Percentiles rank a stretch among this genome's conserved stretches.
phyloP scores from a whole-genome alignment of 1,140 invertebrate species.

The Lasioglossum albipes region DNA sequence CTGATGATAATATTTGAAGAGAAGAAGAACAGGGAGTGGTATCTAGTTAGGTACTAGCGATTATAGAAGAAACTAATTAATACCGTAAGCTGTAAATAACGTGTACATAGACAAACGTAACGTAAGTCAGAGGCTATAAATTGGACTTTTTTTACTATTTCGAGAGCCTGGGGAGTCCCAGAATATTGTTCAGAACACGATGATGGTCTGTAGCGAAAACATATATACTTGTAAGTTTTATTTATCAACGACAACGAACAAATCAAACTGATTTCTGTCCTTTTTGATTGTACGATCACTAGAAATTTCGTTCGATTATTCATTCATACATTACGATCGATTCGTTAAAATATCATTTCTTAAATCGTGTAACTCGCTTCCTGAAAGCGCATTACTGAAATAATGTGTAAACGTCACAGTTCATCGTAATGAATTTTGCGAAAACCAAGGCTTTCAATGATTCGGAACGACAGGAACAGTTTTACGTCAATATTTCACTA shows the following conservation, averaged over 20 bases:
- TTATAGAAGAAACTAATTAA: slow-evolving; percentile 37
- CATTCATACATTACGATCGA: not conserved
- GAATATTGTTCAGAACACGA: not conserved
- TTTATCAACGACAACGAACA: slow-evolving; percentile 38
- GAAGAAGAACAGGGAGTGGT: not conserved
- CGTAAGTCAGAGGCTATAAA: slow-evolving; percentile 42
- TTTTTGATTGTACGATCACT: not conserved
- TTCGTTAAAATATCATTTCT: not conserved
- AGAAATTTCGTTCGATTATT: not conserved
- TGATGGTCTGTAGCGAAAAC: not conserved
- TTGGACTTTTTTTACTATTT: slow-evolving; percentile 56
- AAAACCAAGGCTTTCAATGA: not conserved
- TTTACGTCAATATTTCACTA: not conserved
- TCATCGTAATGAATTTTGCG: not conserved
- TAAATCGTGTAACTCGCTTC: not conserved
- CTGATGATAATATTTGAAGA: not conserved
- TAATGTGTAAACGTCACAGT: not conserved
- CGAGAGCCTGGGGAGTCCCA: slow-evolving; percentile 17
- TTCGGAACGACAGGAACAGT: not conserved
- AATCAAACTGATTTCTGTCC: not conserved
- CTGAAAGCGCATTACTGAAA: not conserved
- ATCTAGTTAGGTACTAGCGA: slow-evolving; percentile 15
- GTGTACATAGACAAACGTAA: slow-evolving; percentile 61
- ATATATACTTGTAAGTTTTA: slow-evolving; percentile 1
- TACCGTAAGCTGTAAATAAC: slow-evolving; percentile 64